A percentile compares a stretch with the other conserved stretches of the same genome.
phyloP scores from a whole-genome alignment of 2,797 vertebrate species.

The Arrhamphus sclerolepis region DNA sequence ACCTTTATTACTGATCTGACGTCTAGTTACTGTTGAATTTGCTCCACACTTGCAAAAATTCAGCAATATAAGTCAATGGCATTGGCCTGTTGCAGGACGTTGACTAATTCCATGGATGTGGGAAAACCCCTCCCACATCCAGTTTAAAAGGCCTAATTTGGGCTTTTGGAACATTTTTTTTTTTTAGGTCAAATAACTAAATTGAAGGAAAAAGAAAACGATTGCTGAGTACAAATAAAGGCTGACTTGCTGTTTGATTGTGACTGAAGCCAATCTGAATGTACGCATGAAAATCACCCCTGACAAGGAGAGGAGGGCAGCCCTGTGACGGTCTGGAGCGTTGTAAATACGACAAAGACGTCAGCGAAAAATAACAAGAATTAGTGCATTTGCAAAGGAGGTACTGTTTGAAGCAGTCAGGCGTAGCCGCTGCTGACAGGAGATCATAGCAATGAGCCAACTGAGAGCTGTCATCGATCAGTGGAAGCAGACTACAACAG shows the following conservation, averaged over 20 bases:
- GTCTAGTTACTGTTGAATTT: background rate
- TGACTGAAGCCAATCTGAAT: background rate
- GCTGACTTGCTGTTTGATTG: constrained; percentile 1
- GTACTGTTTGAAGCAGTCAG: background rate
- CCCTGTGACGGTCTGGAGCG: constrained; percentile 10
- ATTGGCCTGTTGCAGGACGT: constrained; percentile 25
- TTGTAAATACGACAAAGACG: constrained; percentile 12
- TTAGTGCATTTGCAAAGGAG: background rate
- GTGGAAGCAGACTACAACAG: constrained; percentile 43
- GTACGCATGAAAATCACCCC: background rate
- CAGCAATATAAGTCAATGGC: constrained; percentile 6
- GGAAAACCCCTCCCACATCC: constrained; percentile 55
- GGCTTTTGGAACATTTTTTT: constrained; percentile 4
- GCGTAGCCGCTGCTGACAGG: background rate
- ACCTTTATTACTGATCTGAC: background rate
- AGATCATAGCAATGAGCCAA: constrained; percentile 30
- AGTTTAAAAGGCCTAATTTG: constrained; percentile 42
- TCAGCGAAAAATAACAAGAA: background rate
- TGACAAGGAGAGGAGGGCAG: constrained; percentile 3
- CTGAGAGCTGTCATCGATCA: constrained; percentile 63
- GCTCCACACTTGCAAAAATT: constrained; percentile 1
- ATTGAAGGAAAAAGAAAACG: background rate
- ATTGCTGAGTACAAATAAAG: background rate
- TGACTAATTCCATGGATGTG: constrained; percentile 41
- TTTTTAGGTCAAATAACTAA: background rate